Conservation (phyloP, 2,797 vertebrate genomes). For the Poecilia gillii region DNA sequence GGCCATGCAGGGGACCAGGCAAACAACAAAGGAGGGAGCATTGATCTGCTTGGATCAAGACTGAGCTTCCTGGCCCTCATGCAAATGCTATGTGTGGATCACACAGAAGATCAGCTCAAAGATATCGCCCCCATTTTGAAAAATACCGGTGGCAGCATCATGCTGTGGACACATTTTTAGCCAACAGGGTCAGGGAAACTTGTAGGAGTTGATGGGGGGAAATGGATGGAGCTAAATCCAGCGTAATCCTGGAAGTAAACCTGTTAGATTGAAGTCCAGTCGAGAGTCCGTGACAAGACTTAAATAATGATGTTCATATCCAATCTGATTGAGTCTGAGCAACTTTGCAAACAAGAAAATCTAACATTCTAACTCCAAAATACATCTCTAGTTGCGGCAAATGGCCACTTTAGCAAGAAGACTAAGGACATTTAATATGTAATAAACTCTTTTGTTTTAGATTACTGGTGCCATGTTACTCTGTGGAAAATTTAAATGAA, state of each 20-base stretch:
- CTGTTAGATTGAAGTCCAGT: background rate
- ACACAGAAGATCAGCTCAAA: background rate
- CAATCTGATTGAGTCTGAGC: background rate
- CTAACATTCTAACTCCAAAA: background rate
- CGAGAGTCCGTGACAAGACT: background rate
- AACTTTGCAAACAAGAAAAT: background rate
- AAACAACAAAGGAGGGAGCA: background rate
- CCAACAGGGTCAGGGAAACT: background rate
- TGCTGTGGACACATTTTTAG: background rate
- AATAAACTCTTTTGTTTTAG: background rate
- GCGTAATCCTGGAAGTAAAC: background rate
- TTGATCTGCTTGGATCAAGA: background rate
- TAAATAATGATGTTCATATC: background rate
- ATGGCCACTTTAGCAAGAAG: background rate
- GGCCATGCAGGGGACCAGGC: background rate
- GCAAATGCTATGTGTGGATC: background rate
- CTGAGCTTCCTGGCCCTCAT: background rate
- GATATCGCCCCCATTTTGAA: background rate
- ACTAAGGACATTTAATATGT: background rate
- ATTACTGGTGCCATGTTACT: constrained; percentile 15
- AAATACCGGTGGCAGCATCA: background rate
- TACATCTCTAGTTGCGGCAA: background rate
- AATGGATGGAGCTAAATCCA: background rate
- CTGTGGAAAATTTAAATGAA: constrained; percentile 1
- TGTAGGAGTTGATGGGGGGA: background rate